phyloP scores from a whole-genome alignment of 2,113 vertebrate species.

The Malaclemys terrapin region DNA sequence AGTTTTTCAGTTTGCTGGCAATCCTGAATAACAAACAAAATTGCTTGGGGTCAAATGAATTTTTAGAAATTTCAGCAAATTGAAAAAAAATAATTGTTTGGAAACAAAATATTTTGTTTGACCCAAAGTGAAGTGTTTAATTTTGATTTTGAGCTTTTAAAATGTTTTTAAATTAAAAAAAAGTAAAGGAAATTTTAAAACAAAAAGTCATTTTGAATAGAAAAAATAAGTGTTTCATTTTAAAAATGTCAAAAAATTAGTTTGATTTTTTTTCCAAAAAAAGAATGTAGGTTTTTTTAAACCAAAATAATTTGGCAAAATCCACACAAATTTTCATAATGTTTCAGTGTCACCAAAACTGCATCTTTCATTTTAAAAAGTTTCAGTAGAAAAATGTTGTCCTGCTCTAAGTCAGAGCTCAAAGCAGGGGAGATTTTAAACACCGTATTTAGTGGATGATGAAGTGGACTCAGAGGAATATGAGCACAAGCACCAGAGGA shows the following conservation, averaged over 20 bases:
- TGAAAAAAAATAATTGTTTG: background rate
- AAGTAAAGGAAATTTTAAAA: background rate
- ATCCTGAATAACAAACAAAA: too few species aligned
- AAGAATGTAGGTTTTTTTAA: background rate
- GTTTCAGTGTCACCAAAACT: background rate
- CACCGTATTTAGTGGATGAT: background rate
- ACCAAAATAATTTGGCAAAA: background rate
- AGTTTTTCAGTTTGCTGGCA: too few species aligned
- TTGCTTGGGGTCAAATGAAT: too few species aligned
- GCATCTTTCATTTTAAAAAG: background rate
- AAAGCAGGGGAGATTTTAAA: background rate
- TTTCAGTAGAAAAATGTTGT: too few species aligned
- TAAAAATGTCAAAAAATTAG: background rate
- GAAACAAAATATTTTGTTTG: too few species aligned
- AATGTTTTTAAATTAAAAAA: too few species aligned
- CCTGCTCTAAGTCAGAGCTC: background rate
- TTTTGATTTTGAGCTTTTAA: too few species aligned
- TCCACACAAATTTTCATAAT: background rate
- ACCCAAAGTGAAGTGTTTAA: too few species aligned
- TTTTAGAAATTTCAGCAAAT: background rate
- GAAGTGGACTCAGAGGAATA: background rate
- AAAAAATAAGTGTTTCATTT: background rate
- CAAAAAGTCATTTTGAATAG: background rate
- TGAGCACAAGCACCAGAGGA: background rate
- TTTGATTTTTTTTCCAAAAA: background rate